Evolutionary conservation across 2,113 vertebrate genomes (phyloP).

Genomic region (Trogon surrucura): DNA sequence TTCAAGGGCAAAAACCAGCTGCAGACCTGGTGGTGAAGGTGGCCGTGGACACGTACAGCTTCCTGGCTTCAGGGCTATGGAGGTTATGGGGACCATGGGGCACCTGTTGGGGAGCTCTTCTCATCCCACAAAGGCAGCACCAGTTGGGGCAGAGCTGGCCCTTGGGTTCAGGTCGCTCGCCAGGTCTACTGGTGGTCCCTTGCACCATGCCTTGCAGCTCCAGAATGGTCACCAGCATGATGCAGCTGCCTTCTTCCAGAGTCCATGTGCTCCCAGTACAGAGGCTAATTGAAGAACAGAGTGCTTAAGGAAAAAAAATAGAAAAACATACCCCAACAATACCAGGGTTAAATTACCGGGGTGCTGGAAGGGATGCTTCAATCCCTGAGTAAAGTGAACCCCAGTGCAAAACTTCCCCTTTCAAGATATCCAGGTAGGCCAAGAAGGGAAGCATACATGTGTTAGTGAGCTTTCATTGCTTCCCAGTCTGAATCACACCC

Average conservation of each 20-base stretch:
- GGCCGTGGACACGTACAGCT: fast-evolving
- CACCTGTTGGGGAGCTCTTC: not conserved
- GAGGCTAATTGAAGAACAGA: not conserved
- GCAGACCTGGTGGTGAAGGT: not conserved
- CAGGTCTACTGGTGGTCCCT: not conserved
- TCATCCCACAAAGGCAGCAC: not conserved
- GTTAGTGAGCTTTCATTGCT: not conserved
- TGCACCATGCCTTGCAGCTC: not conserved
- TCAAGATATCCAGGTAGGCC: not conserved
- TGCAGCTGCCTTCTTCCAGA: not conserved
- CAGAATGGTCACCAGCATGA: fast-evolving
- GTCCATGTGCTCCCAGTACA: not conserved
- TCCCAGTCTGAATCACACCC: not conserved
- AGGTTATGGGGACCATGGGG: not conserved
- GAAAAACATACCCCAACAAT: fast-evolving
- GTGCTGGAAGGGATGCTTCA: not conserved
- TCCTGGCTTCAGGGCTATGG: not conserved
- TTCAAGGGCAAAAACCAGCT: not conserved
- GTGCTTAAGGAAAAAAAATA: no score
- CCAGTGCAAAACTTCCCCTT: not conserved
- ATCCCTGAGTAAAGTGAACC: not conserved
- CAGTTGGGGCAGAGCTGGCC: not conserved
- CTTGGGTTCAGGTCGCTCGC: not conserved
- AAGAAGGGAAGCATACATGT: fast-evolving
- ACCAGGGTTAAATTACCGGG: not conserved